phyloP scores from a whole-genome alignment of 2,113 vertebrate genomes.

The Indri indri region DNA sequence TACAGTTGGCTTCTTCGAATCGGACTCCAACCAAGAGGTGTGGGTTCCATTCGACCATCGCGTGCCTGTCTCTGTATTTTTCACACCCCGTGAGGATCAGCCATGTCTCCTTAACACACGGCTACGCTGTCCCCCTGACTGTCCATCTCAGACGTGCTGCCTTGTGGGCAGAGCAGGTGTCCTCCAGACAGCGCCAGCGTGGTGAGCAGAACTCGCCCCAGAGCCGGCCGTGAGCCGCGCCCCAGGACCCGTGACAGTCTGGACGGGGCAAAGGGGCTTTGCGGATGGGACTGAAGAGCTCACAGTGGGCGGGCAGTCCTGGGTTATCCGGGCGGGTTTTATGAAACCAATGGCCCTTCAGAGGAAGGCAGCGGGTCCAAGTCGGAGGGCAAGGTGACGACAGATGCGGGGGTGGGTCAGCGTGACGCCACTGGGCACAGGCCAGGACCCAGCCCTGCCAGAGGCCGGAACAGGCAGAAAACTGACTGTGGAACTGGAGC shows the following conservation, averaged over 20 bases:
- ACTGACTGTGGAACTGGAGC: rapidly evolving
- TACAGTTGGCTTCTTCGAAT: neutral
- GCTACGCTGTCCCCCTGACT: neutral
- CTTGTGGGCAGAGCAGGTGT: neutral
- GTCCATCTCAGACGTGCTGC: rapidly evolving
- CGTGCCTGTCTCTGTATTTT: neutral
- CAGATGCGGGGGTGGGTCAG: rapidly evolving
- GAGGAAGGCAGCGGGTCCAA: neutral
- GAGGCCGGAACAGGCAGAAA: no score
- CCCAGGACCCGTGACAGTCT: rapidly evolving
- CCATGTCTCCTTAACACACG: rapidly evolving
- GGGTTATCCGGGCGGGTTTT: rapidly evolving
- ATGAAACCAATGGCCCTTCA: rapidly evolving
- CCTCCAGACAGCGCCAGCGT: rapidly evolving
- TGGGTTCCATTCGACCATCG: rapidly evolving
- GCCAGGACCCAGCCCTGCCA: rapidly evolving
- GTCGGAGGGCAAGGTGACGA: neutral
- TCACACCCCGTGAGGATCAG: no score
- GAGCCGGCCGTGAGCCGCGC: rapidly evolving
- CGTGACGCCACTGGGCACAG: rapidly evolving
- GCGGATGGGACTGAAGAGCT: neutral
- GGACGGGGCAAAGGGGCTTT: neutral
- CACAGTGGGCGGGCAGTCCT: no score
- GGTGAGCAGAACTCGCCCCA: rapidly evolving
- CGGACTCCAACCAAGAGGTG: neutral